Evolutionary conservation across 64 coral and sea anemone genomes (phyloP).

Genomic region (Astreopora myriophthalma): DNA sequence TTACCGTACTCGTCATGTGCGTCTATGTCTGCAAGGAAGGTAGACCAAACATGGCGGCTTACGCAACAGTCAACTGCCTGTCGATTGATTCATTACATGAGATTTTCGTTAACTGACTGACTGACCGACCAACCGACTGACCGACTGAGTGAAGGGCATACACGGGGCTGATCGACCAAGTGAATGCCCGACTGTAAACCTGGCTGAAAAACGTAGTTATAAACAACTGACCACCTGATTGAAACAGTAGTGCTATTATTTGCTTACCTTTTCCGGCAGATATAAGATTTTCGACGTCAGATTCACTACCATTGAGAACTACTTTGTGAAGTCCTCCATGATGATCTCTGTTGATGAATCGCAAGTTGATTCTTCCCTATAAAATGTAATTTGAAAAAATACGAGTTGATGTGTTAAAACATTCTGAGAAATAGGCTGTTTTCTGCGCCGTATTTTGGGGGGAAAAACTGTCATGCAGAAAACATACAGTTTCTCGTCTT

Average conservation of each 20-base stretch:
- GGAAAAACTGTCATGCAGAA: no score
- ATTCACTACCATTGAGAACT: conserved; percentile 74
- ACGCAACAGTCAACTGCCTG: not conserved
- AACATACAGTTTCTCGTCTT: no score
- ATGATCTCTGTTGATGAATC: conserved; percentile 78
- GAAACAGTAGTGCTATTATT: not conserved
- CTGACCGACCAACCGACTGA: not conserved
- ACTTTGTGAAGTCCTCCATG: conserved; percentile 81
- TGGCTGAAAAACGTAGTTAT: not conserved
- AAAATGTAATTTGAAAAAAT: not conserved
- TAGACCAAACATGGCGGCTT: no score
- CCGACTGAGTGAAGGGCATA: not conserved
- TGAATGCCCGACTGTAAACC: not conserved
- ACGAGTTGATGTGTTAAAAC: no score
- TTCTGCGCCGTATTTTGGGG: no score
- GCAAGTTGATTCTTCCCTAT: conserved; percentile 83
- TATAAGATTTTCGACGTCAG: conserved; percentile 86
- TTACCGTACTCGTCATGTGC: conserved; percentile 94
- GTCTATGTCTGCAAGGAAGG: conserved; percentile 70
- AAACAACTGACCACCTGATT: not conserved
- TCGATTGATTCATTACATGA: not conserved
- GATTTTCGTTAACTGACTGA: not conserved
- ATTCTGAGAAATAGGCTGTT: no score
- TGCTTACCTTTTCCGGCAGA: conserved; percentile 84
- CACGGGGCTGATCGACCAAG: not conserved